phyloP scores from a whole-genome alignment of 2,888 invertebrate species.

The Drosophila rubida region DNA sequence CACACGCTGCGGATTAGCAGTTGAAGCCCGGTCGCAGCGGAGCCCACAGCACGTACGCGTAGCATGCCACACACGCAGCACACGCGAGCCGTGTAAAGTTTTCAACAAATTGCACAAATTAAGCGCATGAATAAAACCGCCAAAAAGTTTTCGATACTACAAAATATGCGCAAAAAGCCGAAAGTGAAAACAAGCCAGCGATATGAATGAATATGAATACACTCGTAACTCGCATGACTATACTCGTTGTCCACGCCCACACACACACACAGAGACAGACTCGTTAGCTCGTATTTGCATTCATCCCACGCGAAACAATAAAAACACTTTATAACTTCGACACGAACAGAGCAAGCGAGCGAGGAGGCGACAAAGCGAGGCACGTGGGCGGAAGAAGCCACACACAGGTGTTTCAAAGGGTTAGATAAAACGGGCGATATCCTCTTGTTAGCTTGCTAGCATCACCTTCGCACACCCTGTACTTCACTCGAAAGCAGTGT shows the following conservation, averaged over 20 bases:
- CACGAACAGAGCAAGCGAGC: conserved; percentile 1
- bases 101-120: conserved; percentile 62
- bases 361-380: not conserved
- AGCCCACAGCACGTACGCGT: conserved; percentile 1
- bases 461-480: not conserved
- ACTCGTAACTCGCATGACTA: conserved; percentile 10
- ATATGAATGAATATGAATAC: conserved; percentile 27
- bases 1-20: conserved; percentile 31
- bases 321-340: conserved; percentile 49
- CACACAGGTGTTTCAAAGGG: not conserved
- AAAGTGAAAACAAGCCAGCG: not conserved
- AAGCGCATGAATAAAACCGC: conserved; percentile 49
- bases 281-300: conserved; percentile 26
- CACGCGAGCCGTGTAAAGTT: conserved; percentile 31
- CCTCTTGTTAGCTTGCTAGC: not conserved
- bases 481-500: too few species aligned
- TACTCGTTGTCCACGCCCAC: not conserved
- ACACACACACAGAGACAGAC: not conserved
- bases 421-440: not conserved
- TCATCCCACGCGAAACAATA: conserved; percentile 33
- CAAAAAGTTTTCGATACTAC: conserved; percentile 41
- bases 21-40: conserved; percentile 14
- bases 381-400: too few species aligned
- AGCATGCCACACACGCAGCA: conserved; percentile 1
- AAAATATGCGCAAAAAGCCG: conserved; percentile 27